Evolutionary conservation across 1,140 invertebrate species (phyloP), one percentile per base, ranked within the genome.

Genomic region (Radopholus similis): DNA sequence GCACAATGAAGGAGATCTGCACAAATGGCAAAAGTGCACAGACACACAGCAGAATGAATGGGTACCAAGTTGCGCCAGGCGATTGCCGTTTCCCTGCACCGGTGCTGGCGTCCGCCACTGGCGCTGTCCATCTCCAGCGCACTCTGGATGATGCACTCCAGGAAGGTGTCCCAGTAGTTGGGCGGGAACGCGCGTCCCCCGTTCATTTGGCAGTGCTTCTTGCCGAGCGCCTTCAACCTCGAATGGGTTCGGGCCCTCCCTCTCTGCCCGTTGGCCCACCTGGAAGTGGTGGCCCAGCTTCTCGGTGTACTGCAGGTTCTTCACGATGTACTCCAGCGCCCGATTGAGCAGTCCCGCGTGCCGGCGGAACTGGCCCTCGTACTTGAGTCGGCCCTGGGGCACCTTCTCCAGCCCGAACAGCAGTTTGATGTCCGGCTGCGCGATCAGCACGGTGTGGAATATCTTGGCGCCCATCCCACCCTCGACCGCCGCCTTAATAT

Each of bases 351-450:
- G 55, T 30, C 42, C 15, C 9, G 73, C 64, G 35, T 75, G 73
- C 15, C 71, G 62, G n/a, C 73, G 68, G 44, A 75, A 75, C 47
- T 62, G 59, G 28, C 59, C 59, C 21, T 62, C 59, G 37, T 62
- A 62, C 34, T 62, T 62, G 9, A 62, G 59, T 5, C 59, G 59
- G 23, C 73, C 73, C 26, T 76, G 73, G 8, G 73, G 75, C 4
- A 75, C 55, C 59, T 75, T 75, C 47, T 75, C 73, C 42, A 75
- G 35, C 2, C 75, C 73, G 59, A 75, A 75, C 18, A 77, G 73
- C 26, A 74, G 49, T 54, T 77, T 75, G 26, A 75, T 74, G 35
- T 75, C 73, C 13, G 73, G 73, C 21, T 75, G 70, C 26, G 73
- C 71, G 5, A 70, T 78, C 9, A 75, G 47, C 4, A 75, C 75